Conservation (phyloP, 2,888 invertebrate species). For the Coenonympha arcania region DNA sequence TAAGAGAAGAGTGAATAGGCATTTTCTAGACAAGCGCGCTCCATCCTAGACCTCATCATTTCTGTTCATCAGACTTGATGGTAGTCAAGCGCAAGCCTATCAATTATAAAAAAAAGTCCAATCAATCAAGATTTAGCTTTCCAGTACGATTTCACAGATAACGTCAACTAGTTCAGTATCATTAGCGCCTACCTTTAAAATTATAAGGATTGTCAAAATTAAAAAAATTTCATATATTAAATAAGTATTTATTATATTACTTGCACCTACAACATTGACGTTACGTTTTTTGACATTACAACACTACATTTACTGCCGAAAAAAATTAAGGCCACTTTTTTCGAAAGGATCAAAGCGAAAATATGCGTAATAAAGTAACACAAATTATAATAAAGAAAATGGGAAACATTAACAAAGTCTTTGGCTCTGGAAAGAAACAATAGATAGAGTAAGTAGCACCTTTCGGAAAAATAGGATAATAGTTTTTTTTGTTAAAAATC, state of each 20-base stretch:
- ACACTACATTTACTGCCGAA: slow-evolving; percentile 53
- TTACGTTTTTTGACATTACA: slow-evolving; percentile 40
- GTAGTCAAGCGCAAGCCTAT: too few species aligned
- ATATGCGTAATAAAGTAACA: slow-evolving; percentile 32
- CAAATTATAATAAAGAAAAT: slow-evolving; percentile 30
- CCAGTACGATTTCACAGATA: too few species aligned
- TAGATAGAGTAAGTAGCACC: slow-evolving; percentile 60
- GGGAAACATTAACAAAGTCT: slow-evolving; percentile 48
- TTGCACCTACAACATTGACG: slow-evolving; percentile 49
- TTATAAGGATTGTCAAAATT: slow-evolving; percentile 26
- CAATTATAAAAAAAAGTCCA: too few species aligned
- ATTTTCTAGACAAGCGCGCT: too few species aligned
- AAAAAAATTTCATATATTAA: slow-evolving; percentile 57
- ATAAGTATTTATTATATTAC: slow-evolving; percentile 70
- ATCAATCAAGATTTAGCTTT: too few species aligned
- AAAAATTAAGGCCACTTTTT: slow-evolving; percentile 44
- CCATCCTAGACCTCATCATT: too few species aligned
- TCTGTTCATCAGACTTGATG: too few species aligned
- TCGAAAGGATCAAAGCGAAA: slow-evolving; percentile 39
- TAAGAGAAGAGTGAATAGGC: too few species aligned
- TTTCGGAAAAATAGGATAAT: slow-evolving; percentile 49
- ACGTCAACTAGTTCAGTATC: too few species aligned
- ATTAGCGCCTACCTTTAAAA: too few species aligned
- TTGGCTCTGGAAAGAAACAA: slow-evolving; percentile 61
- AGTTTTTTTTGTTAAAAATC: slow-evolving; percentile 33